These are phyloP conservation scores for Drosophila melanosoma DNA, from an alignment of 2,888 invertebrate species.

Conservation along the genomic window DNA sequence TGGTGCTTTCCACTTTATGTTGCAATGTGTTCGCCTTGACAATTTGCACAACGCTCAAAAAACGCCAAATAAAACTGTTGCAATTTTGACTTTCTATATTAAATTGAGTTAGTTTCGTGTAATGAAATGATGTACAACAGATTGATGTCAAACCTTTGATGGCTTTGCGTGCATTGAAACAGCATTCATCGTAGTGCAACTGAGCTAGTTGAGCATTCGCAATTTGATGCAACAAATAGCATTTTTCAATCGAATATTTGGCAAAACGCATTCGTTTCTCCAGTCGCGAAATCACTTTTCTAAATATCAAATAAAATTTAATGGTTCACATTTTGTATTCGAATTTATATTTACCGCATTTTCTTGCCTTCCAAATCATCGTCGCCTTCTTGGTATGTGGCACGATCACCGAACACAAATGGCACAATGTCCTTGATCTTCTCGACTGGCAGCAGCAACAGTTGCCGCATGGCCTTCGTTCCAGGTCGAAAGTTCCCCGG, in stretches of 20 bases:
- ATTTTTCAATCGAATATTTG: slow-evolving; percentile 78
- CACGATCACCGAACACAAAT: slow-evolving; percentile 81
- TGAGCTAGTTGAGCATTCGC: slow-evolving; percentile 69
- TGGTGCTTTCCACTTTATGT: slow-evolving; percentile 79
- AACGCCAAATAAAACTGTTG: slow-evolving; percentile 76
- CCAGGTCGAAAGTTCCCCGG: slow-evolving; percentile 30
- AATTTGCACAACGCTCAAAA: slow-evolving; percentile 73
- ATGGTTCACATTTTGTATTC: accelerated
- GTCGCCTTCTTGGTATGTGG: slow-evolving; percentile 79
- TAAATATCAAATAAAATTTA: slow-evolving; percentile 13
- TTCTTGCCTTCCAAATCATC: slow-evolving; percentile 43
- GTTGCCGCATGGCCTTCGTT: slow-evolving; percentile 34
- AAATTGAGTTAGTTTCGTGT: not conserved
- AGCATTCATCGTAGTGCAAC: slow-evolving; percentile 79
- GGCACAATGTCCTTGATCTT: slow-evolving; percentile 69
- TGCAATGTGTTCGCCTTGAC: slow-evolving; percentile 76
- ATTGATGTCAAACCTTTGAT: slow-evolving; percentile 54
- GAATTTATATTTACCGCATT: slow-evolving; percentile 28
- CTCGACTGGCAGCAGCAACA: slow-evolving; percentile 71
- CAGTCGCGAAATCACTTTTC: slow-evolving; percentile 61
- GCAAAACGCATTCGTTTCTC: slow-evolving; percentile 80
- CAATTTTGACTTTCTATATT: slow-evolving; percentile 60
- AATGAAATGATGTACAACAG: accelerated
- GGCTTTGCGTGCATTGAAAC: slow-evolving; percentile 69
- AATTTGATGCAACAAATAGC: slow-evolving; percentile 78